Evolutionary conservation across 2,797 vertebrate genomes (phyloP), one percentile per base, ranked within the genome.

Genomic region (Smutsia temminckii): DNA sequence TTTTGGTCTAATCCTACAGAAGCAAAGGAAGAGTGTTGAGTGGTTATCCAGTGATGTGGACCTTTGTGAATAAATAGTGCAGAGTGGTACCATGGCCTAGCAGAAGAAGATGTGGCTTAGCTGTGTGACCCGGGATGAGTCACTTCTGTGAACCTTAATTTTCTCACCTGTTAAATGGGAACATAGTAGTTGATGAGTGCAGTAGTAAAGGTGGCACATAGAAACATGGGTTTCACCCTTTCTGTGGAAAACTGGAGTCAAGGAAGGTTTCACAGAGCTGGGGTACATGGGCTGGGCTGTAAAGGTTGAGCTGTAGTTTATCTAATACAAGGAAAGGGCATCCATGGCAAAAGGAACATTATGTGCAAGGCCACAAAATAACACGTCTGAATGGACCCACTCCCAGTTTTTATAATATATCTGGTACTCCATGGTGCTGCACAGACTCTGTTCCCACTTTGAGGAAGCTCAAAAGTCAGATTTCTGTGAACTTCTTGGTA

Each of bases 91-190:
- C 20, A 10, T n/a, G 32, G 53, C n/a, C 51, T 91, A 8, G 9
- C 23, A 42, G 79, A 37, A 59, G 85, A 81, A 74, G 89, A 51
- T 17, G 20, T 81, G 57, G 14, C 40, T 57, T 53, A 66, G 16
- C 55, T 27, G 8, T 68, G 77, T 55, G 37, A 23, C 61, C 18
- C 1, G 32, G 51, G 53, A 23, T 66, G 13, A 49, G 34, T 55
- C n/a, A 80, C 42, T 63, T 93, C 63, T 80, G 49, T 59, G n/a
- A 79, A n/a, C 42, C 21, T 84, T 72, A 40, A 37, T 66, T 66
- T 93, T 84, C 53, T 91, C 13, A 16, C 27, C 57, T 88, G 68
- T 84, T 86, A 61, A 53, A 42, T 95, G 86, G 34, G 21, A 84
- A 29, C 37, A 12, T 46, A 78, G 63, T 69, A 75, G 29, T 40